These are phyloP conservation scores for Rhopalosiphum nymphaeae DNA, from an alignment of 2,888 invertebrate species.

Conservation along the genomic window DNA sequence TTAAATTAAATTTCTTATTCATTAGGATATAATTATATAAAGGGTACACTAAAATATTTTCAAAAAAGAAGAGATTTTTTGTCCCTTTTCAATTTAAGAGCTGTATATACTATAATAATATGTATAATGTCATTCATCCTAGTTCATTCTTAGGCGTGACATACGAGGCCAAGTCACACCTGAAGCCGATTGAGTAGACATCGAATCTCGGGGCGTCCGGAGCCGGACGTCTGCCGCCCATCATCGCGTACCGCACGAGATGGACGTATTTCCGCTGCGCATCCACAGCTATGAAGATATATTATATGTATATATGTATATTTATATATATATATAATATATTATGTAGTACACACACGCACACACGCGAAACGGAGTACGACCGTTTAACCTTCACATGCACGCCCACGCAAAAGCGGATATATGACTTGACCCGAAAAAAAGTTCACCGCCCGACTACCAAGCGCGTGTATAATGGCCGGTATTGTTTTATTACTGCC, in stretches of 20 bases:
- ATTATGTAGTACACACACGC: neutral
- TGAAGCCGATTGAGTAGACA: conserved; percentile 43
- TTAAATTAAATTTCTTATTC: too few species aligned
- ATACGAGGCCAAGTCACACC: conserved; percentile 7
- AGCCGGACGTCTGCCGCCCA: neutral
- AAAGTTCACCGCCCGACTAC: conserved; percentile 17
- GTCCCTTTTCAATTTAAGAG: too few species aligned
- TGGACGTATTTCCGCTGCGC: conserved; percentile 27
- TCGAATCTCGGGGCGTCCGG: neutral
- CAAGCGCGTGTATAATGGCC: conserved; percentile 12
- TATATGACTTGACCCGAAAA: conserved; percentile 54
- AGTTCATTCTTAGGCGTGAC: neutral
- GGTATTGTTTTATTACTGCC: conserved; percentile 47
- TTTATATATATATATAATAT: neutral
- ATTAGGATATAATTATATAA: too few species aligned
- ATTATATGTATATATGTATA: neutral
- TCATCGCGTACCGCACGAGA: conserved; percentile 38
- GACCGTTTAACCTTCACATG: conserved; percentile 15
- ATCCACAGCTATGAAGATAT: conserved; percentile 6
- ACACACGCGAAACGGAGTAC: neutral
- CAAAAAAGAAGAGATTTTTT: too few species aligned
- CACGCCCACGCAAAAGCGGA: conserved; percentile 29
- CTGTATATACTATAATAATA: neutral
- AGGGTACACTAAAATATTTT: too few species aligned
- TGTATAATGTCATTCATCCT: neutral